A percentile compares a stretch with the other conserved stretches of the same genome.
Evolutionary conservation across 2,797 vertebrate species (phyloP).

Genomic region (Alca torda): DNA sequence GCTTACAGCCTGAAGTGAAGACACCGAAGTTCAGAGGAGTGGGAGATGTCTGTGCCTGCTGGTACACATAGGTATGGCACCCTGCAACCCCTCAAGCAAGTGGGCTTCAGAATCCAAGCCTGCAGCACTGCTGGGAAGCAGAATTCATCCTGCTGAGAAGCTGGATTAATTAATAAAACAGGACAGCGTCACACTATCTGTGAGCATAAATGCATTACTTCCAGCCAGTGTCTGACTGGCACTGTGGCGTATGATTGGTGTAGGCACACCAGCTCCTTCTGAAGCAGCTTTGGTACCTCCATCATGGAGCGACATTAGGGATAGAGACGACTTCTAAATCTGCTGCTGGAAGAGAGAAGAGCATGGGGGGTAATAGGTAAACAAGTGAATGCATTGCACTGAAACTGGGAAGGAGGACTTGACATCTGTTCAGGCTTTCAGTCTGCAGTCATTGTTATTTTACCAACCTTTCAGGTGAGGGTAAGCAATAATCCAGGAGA

Average conservation of each 20-base stretch:
- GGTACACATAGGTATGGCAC: neutral
- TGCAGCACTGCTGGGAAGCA: neutral
- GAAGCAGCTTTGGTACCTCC: neutral
- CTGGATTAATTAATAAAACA: neutral
- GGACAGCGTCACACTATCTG: neutral
- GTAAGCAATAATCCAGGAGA: neutral
- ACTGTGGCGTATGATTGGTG: rapidly evolving
- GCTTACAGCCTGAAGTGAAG: neutral
- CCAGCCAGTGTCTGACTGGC: neutral
- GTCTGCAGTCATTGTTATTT: neutral
- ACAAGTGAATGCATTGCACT: neutral
- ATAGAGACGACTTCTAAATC: neutral
- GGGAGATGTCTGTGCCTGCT: neutral
- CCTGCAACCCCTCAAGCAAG: neutral
- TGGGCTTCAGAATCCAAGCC: neutral
- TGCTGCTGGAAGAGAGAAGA: neutral
- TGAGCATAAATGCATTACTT: neutral
- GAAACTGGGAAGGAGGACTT: neutral
- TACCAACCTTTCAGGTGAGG: neutral
- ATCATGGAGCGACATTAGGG: neutral
- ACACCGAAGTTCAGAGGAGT: neutral
- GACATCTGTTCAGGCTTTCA: neutral
- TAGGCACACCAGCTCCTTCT: neutral
- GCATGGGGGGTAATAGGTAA: neutral
- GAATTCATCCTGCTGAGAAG: neutral